Percentiles rank a stretch among this genome's conserved stretches.
Conservation (phyloP, 2,113 vertebrate species). For the Cromileptes altivelis region DNA sequence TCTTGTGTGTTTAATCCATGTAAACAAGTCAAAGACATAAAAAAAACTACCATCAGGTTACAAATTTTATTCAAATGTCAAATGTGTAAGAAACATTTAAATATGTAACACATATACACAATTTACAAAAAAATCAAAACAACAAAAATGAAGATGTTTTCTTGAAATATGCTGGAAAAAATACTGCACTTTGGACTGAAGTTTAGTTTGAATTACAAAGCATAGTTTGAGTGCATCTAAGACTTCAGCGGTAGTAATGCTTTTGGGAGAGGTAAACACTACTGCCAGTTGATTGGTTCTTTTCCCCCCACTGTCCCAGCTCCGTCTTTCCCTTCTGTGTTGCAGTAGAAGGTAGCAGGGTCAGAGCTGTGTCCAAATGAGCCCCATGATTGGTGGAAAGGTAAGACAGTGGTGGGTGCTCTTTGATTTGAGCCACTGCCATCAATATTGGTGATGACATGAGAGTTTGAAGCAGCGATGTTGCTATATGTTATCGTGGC, state of each 20-base stretch:
- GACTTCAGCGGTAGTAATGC: conserved; percentile 17
- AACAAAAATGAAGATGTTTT: neutral
- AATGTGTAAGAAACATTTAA: conserved; percentile 51
- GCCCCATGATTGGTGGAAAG: conserved; percentile 76
- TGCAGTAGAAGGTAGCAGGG: conserved; percentile 57
- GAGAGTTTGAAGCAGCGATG: conserved; percentile 43
- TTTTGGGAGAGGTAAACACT: conserved; percentile 25
- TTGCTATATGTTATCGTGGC: conserved; percentile 45
- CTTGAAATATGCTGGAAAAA: conserved; percentile 3
- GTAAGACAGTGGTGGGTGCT: conserved; percentile 29
- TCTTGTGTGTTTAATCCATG: neutral
- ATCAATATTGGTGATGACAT: conserved; percentile 36
- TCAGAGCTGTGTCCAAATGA: conserved; percentile 68
- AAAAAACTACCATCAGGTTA: neutral
- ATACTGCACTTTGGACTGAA: conserved; percentile 1
- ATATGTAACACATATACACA: conserved; percentile 45
- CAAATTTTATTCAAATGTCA: conserved; percentile 50
- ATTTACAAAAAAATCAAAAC: conserved; percentile 29
- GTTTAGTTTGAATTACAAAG: conserved; percentile 33
- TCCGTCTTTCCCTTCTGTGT: conserved; percentile 64
- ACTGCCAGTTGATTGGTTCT: conserved; percentile 70
- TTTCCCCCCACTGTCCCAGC: conserved; percentile 40
- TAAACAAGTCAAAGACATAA: neutral
- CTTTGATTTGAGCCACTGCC: conserved; percentile 52
- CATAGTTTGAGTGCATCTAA: neutral